Conservation (phyloP, 2,888 invertebrate genomes). For the Pachydiplax longipennis region DNA sequence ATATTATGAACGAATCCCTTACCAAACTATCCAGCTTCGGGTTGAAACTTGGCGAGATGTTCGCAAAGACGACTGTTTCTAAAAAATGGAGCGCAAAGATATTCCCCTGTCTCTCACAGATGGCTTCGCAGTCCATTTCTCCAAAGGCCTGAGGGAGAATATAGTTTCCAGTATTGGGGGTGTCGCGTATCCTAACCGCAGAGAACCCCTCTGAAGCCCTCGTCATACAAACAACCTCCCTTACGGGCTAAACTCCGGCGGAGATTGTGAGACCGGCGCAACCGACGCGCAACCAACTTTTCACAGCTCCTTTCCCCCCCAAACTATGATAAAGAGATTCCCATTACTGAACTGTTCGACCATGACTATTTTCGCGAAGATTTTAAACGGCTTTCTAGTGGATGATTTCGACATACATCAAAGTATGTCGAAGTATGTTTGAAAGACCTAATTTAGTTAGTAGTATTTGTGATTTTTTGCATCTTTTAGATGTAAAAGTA, state of each 20-base stretch:
- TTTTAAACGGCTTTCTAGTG: too few species aligned
- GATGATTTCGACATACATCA: too few species aligned
- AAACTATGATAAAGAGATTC: too few species aligned
- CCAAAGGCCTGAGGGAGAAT: conserved; percentile 6
- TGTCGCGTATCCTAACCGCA: not conserved
- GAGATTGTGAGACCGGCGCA: not conserved
- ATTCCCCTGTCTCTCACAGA: not conserved
- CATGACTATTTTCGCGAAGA: too few species aligned
- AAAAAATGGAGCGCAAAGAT: conserved; percentile 9
- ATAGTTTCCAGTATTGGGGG: not conserved
- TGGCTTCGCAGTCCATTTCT: conserved; percentile 3
- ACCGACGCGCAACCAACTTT: not conserved
- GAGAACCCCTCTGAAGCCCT: not conserved
- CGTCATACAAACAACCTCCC: not conserved
- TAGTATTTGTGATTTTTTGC: too few species aligned
- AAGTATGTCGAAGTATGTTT: too few species aligned
- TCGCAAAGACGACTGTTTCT: not conserved
- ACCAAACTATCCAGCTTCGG: not conserved
- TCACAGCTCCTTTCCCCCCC: not conserved
- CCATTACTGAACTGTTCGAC: too few species aligned
- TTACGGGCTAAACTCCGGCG: not conserved
- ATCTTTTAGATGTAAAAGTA: too few species aligned
- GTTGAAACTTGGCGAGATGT: conserved; percentile 7
- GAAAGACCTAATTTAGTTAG: too few species aligned
- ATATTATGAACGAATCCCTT: not conserved